Evolutionary conservation across 2,888 invertebrate genomes (phyloP).

Genomic region (Thera britannica): DNA sequence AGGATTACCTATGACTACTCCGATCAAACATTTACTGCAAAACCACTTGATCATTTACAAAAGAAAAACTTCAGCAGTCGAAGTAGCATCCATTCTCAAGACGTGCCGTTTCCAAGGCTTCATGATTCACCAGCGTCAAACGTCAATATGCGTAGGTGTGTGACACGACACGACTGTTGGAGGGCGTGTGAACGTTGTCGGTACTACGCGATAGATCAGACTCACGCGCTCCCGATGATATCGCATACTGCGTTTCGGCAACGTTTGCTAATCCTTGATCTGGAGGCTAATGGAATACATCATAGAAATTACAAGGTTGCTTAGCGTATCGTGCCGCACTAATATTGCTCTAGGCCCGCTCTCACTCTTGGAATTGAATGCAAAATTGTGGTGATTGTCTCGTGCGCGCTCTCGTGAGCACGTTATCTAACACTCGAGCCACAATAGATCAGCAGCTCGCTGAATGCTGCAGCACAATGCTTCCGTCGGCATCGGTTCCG

Average conservation of each 20-base stretch:
- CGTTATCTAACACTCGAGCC: conserved; percentile 76
- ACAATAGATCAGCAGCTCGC: conserved; percentile 66
- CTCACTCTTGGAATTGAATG: conserved; percentile 69
- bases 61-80: conserved; percentile 32
- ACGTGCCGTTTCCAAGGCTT: conserved; percentile 44
- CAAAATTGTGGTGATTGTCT: conserved; percentile 72
- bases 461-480: conserved; percentile 69
- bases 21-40: conserved; percentile 60
- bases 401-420: conserved; percentile 68
- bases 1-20: conserved; percentile 66
- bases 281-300: conserved; percentile 58
- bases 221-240: conserved; percentile 73
- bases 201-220: conserved; percentile 60
- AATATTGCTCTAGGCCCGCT: conserved; percentile 48
- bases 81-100: conserved; percentile 32
- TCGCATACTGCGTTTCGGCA: conserved; percentile 60
- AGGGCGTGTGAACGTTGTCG: conserved; percentile 69
- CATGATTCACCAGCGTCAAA: conserved; percentile 60
- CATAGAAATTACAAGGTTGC: conserved; percentile 41
- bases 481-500: conserved; percentile 78
- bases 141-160: conserved; percentile 64
- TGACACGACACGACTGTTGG: conserved; percentile 59
- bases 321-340: conserved; percentile 23
- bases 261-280: conserved; percentile 63
- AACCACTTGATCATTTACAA: conserved; percentile 56